A percentile compares a stretch with the other conserved stretches of the same genome.
These are phyloP conservation scores for Mnemiopsis leidyi DNA, from an alignment of 37 sponge, comb jelly and placozoan genomes.

Conservation along the genomic window DNA sequence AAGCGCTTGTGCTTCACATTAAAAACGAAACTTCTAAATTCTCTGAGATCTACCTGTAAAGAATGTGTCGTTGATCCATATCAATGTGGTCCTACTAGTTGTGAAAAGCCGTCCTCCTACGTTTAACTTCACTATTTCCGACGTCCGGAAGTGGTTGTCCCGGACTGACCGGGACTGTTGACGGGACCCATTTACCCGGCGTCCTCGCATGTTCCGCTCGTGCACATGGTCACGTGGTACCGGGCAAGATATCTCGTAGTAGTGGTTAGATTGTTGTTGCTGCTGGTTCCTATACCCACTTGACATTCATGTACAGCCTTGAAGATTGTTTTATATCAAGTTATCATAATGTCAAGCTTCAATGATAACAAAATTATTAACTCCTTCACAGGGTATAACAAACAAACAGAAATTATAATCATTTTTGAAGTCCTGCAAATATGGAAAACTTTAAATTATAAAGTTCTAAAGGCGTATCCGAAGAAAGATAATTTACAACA, in stretches of 20 bases:
- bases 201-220: background rate
- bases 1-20: too few relatives aligned
- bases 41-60: slow-evolving; percentile 72
- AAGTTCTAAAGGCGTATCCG: too few relatives aligned
- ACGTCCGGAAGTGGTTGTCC: slow-evolving; percentile 21
- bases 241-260: slow-evolving; percentile 14
- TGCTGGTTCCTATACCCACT: background rate
- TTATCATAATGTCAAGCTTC: too few relatives aligned
- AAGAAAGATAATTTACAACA: too few relatives aligned
- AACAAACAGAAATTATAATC: too few relatives aligned
- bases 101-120: slow-evolving; percentile 91
- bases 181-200: background rate
- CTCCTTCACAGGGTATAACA: too few relatives aligned
- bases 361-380: too few relatives aligned
- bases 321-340: too few relatives aligned
- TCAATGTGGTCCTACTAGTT: slow-evolving; percentile 85
- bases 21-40: background rate
- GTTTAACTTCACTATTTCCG: slow-evolving; percentile 84
- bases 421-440: too few relatives aligned
- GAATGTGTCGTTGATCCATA: slow-evolving; percentile 94
- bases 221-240: slow-evolving; percentile 10
- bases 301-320: slow-evolving; percentile 24
- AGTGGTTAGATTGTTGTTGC: background rate
- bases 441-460: too few relatives aligned
- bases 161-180: background rate